These are phyloP conservation scores for Elymnias hypermnestra DNA, from an alignment of 1,140 invertebrate species.

Conservation along the genomic window DNA sequence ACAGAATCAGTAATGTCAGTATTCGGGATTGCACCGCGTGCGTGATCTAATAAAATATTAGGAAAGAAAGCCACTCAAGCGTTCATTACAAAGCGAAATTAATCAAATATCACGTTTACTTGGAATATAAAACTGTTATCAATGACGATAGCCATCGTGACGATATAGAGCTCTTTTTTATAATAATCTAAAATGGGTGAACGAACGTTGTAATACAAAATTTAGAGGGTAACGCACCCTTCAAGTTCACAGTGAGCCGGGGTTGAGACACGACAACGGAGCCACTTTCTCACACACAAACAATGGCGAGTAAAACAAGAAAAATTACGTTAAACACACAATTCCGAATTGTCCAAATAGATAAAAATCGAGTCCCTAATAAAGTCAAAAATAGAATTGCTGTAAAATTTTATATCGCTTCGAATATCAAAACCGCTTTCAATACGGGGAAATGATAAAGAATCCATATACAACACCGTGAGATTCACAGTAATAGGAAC, in stretches of 20 bases:
- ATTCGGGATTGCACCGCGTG: background rate
- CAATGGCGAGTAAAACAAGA: conserved; percentile 11
- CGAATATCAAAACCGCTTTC: too few species aligned
- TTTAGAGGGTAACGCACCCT: conserved; percentile 60
- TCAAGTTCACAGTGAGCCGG: conserved; percentile 49
- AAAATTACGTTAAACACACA: conserved; percentile 2
- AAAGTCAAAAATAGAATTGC: too few species aligned
- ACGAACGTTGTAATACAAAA: background rate
- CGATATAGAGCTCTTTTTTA: background rate
- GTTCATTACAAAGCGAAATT: background rate
- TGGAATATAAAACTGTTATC: conserved; percentile 2
- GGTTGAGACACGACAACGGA: conserved; percentile 29
- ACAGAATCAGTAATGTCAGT: background rate
- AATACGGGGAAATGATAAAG: background rate
- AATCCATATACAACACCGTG: background rate
- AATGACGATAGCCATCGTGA: background rate
- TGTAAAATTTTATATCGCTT: too few species aligned
- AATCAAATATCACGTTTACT: conserved; percentile 1
- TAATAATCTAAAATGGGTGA: background rate
- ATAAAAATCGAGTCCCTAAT: background rate
- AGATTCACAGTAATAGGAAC: conserved; percentile 3
- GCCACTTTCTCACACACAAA: conserved; percentile 28
- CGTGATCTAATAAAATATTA: conserved; percentile 1
- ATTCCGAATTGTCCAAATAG: background rate
- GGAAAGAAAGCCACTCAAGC: background rate